Evolutionary conservation across 2,888 invertebrate species (phyloP), one percentile per base, ranked within the genome.

Genomic region (Athrips mouffetella): DNA sequence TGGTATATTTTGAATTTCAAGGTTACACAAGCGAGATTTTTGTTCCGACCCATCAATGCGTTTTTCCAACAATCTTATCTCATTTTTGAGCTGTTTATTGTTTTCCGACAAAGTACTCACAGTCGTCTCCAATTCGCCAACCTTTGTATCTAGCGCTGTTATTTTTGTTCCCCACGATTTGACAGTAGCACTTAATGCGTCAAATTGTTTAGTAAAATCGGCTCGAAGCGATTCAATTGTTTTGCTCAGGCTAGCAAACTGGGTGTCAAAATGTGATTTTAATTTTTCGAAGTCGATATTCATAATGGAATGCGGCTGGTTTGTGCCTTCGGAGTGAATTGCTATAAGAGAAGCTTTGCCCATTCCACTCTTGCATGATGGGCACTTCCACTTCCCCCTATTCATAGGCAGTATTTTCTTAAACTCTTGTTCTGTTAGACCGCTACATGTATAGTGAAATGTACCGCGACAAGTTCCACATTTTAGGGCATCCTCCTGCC

Each of bases 381-480:
- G 41, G 10, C 41, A 41, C 18, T 41, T 41, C 41, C 30, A 31
- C 31, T 33, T 45, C 10, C 7, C 15, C 15, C 13, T 41, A 41
- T 41, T 41, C 41, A 41, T 41, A 13, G 41, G 41, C 15, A 41
- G 10, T 4, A 41, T 41, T 15, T 41, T 41, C 20, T 41, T 41
- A 23, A 41, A 23, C 2, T 41, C 41, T 15, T 4, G n/a, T 10
- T 41, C 41, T 8, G 23, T 13, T n/a, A 41, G 5, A 5, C 39
- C 39, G 5, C 25, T 20, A 15, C 39, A 41, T 21, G 15, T n/a
- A 29, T 31, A 31, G 16, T 41, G 30, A n/a, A 15, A 21, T 18
- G 31, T 25, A 25, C 11, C 29, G 16, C 25, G 29, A 29, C 27
- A 40, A 23, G 45, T 25, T 51, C 33, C 31, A 35, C 33, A 29